phyloP scores from a whole-genome alignment of 2,888 invertebrate species.

The Epiblema foenella region DNA sequence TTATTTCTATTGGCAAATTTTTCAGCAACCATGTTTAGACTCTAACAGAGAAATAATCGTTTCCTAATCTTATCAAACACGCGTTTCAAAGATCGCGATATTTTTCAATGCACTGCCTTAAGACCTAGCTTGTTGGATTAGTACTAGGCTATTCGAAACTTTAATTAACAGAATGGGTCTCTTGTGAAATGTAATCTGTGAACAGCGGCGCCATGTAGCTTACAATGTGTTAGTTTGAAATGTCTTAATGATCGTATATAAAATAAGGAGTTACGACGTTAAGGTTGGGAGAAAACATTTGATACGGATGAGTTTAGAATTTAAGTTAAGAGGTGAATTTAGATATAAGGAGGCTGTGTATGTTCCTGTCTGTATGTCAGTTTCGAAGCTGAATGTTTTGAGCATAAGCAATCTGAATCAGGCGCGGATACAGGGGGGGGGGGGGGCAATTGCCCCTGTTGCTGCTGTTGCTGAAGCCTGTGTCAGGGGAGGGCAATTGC shows the following conservation, averaged over 20 bases:
- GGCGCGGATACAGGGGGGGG: no score
- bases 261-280: not conserved
- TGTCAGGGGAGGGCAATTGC: no score
- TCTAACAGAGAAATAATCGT: no score
- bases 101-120: no score
- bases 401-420: no score
- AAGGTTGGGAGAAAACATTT: not conserved
- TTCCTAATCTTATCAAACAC: no score
- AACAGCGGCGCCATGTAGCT: slow-evolving; percentile 36
- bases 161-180: slow-evolving; percentile 35
- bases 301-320: slow-evolving; percentile 1
- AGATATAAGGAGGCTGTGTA: not conserved
- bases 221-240: slow-evolving; percentile 4
- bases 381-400: not conserved
- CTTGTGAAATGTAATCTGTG: slow-evolving; percentile 30
- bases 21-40: no score
- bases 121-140: slow-evolving; percentile 24
- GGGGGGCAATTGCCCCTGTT: no score
- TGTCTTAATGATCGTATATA: not conserved
- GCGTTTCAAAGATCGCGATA: no score
- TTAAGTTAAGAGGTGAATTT: not conserved
- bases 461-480: no score
- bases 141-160: slow-evolving; percentile 36
- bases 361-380: not conserved
- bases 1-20: no score